Evolutionary conservation across 2,113 vertebrate species (phyloP).

Genomic region (Sceloporus tristichus): DNA sequence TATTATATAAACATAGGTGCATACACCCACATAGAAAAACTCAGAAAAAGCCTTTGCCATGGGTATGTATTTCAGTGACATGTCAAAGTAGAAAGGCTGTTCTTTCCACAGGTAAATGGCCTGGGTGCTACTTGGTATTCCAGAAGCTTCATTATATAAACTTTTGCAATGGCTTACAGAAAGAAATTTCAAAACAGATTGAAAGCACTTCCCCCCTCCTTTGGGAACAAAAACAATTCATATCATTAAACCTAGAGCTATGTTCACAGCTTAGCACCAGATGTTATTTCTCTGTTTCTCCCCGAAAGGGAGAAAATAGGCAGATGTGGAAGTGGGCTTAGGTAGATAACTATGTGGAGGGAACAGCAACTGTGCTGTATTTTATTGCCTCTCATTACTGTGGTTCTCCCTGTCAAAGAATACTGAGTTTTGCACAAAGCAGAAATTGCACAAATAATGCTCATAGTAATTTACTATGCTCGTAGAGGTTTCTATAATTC

Average conservation of each 20-base stretch:
- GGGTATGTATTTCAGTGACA: neutral
- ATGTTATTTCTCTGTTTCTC: slow-evolving; percentile 13
- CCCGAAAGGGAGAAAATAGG: neutral
- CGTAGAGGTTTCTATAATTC: slow-evolving; percentile 35
- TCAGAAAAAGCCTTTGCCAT: neutral
- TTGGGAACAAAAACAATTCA: slow-evolving; percentile 25
- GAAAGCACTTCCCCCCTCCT: neutral
- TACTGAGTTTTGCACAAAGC: slow-evolving; percentile 45
- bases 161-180: neutral
- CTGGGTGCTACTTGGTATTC: neutral
- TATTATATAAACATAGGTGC: neutral
- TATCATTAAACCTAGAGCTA: slow-evolving; percentile 19
- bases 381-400: slow-evolving; percentile 39
- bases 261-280: slow-evolving; percentile 15
- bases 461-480: slow-evolving; percentile 32
- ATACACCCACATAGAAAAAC: neutral
- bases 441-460: slow-evolving; percentile 26
- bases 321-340: slow-evolving; percentile 10
- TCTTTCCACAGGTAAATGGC: neutral
- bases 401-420: slow-evolving; percentile 30
- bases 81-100: neutral
- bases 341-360: neutral
- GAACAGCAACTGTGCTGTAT: slow-evolving; percentile 1
- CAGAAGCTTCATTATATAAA: neutral
- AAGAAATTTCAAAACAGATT: slow-evolving; percentile 29